Evolutionary conservation across 2,113 vertebrate genomes (phyloP).

Genomic region (Rissa tridactyla): DNA sequence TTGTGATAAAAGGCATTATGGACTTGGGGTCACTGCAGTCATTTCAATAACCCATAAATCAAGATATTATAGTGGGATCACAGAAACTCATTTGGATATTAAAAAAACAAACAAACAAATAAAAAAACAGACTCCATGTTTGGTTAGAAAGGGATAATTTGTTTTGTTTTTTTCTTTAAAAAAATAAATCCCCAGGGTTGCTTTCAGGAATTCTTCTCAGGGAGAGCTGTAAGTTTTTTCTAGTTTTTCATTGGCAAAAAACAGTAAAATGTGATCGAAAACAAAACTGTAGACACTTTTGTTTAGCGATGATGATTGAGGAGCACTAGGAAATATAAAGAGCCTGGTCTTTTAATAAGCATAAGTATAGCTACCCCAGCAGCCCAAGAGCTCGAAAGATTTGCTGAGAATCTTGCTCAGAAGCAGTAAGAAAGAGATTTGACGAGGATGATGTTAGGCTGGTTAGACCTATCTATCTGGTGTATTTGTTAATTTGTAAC

Average conservation of each 20-base stretch:
- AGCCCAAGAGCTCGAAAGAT: not conserved
- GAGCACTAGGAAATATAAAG: not conserved
- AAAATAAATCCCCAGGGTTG: not conserved
- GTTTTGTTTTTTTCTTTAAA: not conserved
- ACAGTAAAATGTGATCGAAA: not conserved
- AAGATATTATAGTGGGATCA: not conserved
- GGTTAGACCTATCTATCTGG: not conserved
- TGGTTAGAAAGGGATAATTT: not conserved
- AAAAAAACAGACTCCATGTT: not conserved
- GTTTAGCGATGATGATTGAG: not conserved
- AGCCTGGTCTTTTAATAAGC: not conserved
- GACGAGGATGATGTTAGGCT: not conserved
- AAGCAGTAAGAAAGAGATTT: not conserved
- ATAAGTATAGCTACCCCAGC: not conserved
- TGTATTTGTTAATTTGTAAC: not conserved
- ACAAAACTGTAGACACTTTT: not conserved
- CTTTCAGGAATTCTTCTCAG: not conserved
- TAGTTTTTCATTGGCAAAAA: not conserved
- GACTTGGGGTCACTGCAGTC: not conserved
- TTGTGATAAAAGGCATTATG: not conserved
- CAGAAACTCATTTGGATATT: not conserved
- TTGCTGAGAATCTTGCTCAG: not conserved
- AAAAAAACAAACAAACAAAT: not conserved
- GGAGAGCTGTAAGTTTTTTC: not conserved
- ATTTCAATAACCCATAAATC: not conserved